Conservation (phyloP, 2,113 vertebrate genomes). For the Engraulis encrasicolus region DNA sequence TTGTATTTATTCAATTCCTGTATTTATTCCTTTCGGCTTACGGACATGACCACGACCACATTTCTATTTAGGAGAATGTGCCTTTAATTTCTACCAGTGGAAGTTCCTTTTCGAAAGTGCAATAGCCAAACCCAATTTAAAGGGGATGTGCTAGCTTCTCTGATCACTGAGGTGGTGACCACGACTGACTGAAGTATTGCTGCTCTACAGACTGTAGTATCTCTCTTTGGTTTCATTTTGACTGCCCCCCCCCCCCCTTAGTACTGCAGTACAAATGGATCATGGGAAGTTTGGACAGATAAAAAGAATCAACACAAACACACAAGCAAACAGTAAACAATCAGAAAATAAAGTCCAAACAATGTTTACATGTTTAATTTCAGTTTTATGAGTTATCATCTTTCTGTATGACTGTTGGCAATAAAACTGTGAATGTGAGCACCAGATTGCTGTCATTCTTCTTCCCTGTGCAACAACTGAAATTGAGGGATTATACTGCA, state of each 20-base stretch:
- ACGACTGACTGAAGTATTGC: constrained; percentile 71
- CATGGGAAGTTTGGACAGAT: constrained; percentile 44
- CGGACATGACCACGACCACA: background rate
- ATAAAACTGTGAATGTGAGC: constrained; percentile 75
- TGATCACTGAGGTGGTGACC: constrained; percentile 65
- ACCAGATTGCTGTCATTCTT: background rate
- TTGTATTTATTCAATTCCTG: background rate
- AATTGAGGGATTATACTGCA: too few species aligned
- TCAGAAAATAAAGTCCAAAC: constrained; percentile 71
- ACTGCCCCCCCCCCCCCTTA: constrained; percentile 71
- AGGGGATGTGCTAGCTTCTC: constrained; percentile 62
- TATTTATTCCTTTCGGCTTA: background rate
- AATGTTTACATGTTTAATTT: constrained; percentile 75
- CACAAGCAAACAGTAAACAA: constrained; percentile 58
- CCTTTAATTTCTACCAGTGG: constrained; percentile 68
- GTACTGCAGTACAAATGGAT: constrained; percentile 64
- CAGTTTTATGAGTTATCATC: constrained; percentile 74
- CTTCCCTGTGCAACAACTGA: background rate
- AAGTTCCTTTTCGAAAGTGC: constrained; percentile 58
- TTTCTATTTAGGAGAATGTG: constrained; percentile 60
- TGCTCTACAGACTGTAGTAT: constrained; percentile 57
- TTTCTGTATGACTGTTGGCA: constrained; percentile 77
- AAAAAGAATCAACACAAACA: too few species aligned
- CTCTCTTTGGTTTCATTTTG: constrained; percentile 57
- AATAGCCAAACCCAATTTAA: constrained; percentile 67